Base-by-base conservation (phyloP, 2,113 vertebrate genomes). In the Paralichthys olivaceus region DNA sequence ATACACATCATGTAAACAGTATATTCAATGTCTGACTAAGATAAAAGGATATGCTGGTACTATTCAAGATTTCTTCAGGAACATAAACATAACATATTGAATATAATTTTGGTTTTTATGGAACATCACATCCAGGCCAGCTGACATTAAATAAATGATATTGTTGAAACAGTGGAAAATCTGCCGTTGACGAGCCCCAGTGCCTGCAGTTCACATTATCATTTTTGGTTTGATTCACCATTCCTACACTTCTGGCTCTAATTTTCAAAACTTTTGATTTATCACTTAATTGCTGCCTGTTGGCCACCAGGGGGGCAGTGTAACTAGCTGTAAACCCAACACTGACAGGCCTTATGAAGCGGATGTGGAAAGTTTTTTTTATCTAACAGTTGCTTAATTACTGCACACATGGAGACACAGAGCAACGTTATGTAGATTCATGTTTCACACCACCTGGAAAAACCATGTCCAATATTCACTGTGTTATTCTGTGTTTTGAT, bases 191-290 rank as follows among this genome's bases (percentile, higher is more conserved):
- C 49, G 14, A 51, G 49, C 5, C 49, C 6, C 49, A 51, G 49
- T n/a, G 49, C 20, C 19, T 20, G 20, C 17, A 20, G 20, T 49
- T 49, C 47, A 51, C 13, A 15, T 51, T 51, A 49, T 49, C 9
- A n/a, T 20, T 43, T 43, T 12, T 15, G 40, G 19, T 19, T 49
- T 5, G 47, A 49, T 5, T 49, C 47, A 49, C 47, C 15, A 49
- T 0, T 20, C 49, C 20, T n/a, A 51, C 49, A 51, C 45, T 47
- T 17, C 2, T 19, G 8, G 8, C 7, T 9, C 40, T 14, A 45
- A 47, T 47, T 19, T 51, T 51, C 49, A 51, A 51, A 51, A 51
- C 49, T 51, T 51, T n/a, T 51, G 49, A 51, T 51, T 51, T n/a
- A 51, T 51, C 49, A n/a, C 20, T 3, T 9, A 2, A 51, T n/a